Percentiles rank a stretch among this genome's conserved stretches.
phyloP scores from a whole-genome alignment of 2,113 vertebrate genomes.

The Atractosteus spatula region DNA sequence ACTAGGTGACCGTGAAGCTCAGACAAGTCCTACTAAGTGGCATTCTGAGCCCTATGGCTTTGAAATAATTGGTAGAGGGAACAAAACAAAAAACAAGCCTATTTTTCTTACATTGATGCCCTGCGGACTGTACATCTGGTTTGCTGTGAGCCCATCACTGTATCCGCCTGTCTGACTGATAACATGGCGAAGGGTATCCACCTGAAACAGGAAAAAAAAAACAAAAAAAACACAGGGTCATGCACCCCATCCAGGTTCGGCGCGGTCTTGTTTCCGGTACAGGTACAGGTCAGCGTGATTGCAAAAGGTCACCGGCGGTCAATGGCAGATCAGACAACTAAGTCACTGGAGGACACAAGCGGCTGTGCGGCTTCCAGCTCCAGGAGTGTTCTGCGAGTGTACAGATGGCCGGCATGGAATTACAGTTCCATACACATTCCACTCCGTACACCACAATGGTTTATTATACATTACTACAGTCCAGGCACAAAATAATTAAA shows the following conservation, averaged over 20 bases:
- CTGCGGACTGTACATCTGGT: conserved; percentile 99
- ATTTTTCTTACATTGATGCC: conserved; percentile 95
- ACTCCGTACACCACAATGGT: no score
- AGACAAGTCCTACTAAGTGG: conserved; percentile 82
- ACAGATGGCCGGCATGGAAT: no score
- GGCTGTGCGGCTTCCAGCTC: no score
- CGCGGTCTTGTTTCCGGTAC: conserved; percentile 52
- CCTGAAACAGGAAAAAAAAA: conserved; percentile 79
- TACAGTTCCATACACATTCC: no score
- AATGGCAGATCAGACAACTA: conserved; percentile 48
- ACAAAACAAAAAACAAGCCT: conserved; percentile 44
- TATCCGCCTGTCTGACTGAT: conserved; percentile 99
- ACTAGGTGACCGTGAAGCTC: conserved; percentile 75
- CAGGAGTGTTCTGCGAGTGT: no score
- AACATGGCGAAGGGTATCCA: conserved; percentile 99
- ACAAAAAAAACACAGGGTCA: conserved; percentile 56
- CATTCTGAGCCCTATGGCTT: conserved; percentile 82
- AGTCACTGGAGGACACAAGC: no score
- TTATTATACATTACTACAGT: no score
- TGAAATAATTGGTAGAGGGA: conserved; percentile 82
- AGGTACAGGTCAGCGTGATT: conserved; percentile 71
- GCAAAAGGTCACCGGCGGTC: conserved; percentile 58
- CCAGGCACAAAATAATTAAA: no score
- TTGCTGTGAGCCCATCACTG: conserved; percentile 97
- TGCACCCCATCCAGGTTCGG: conserved; percentile 31